Evolutionary conservation across 2,797 vertebrate genomes (phyloP).

Genomic region (Poeciliopsis presidionis): DNA sequence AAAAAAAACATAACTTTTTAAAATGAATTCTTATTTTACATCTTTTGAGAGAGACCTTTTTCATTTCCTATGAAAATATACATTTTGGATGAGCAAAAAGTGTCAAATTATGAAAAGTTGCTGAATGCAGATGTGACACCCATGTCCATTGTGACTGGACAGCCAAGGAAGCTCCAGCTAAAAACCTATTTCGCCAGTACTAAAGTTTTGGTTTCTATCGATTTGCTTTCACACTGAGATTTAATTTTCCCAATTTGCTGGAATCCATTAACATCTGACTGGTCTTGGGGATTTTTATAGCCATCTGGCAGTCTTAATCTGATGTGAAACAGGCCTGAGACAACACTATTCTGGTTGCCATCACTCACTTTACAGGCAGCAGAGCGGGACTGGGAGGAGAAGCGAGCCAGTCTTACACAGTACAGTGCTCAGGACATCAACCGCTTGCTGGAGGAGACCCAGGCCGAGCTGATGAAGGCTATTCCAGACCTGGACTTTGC

Average conservation of each 20-base stretch:
- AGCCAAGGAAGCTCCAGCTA: neutral
- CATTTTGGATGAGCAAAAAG: neutral
- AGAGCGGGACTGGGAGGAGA: slow-evolving; percentile 98
- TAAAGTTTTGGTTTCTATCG: neutral
- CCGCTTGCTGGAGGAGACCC: slow-evolving; percentile 95
- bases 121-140: neutral
- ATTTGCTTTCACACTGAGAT: neutral
- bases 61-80: neutral
- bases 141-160: neutral
- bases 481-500: slow-evolving; percentile 97
- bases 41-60: neutral
- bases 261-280: neutral
- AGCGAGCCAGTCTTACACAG: slow-evolving; percentile 92
- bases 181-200: neutral
- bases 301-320: neutral
- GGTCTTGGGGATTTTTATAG: neutral
- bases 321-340: neutral
- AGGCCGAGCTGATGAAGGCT: slow-evolving; percentile 97
- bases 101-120: neutral
- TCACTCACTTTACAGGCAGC: slow-evolving; percentile 83
- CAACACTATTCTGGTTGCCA: neutral
- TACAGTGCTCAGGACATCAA: slow-evolving; percentile 99
- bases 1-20: neutral
- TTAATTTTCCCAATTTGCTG: neutral
- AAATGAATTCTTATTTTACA: neutral